Conservation (phyloP, 2,888 invertebrate genomes). For the Erebia aethiops region DNA sequence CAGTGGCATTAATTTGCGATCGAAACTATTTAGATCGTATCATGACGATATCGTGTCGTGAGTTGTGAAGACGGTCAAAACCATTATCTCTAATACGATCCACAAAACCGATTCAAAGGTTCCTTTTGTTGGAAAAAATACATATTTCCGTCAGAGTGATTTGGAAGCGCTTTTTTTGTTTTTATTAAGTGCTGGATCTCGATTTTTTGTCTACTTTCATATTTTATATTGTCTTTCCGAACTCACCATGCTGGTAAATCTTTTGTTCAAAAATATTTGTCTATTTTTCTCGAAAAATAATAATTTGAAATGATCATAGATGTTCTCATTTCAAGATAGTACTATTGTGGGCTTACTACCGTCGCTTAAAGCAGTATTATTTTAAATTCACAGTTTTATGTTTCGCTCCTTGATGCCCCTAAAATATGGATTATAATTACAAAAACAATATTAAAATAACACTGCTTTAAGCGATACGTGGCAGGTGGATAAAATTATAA, state of each 20-base stretch:
- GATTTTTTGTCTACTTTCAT: neutral
- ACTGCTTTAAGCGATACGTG: no score
- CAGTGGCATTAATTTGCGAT: no score
- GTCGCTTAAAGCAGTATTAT: no score
- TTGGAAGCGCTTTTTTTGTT: slow-evolving; percentile 2
- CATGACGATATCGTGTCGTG: neutral
- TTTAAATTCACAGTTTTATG: no score
- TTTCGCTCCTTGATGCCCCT: no score
- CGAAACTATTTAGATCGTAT: neutral
- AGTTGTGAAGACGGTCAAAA: neutral
- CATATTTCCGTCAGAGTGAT: slow-evolving; percentile 1
- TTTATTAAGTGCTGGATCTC: neutral
- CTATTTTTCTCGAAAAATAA: neutral
- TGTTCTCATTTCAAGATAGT: neutral
- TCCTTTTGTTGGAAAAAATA: slow-evolving; percentile 9
- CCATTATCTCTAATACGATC: slow-evolving; percentile 15
- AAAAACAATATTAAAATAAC: no score
- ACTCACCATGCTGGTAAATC: neutral
- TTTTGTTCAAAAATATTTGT: slow-evolving; percentile 11
- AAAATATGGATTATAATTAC: no score
- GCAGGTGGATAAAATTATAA: no score
- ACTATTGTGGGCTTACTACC: no score
- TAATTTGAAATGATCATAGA: slow-evolving; percentile 1
- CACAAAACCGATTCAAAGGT: slow-evolving; percentile 13
- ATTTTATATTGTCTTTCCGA: neutral